Conservation (phyloP, 1,140 invertebrate genomes). For the Condylostylus longicornis region DNA sequence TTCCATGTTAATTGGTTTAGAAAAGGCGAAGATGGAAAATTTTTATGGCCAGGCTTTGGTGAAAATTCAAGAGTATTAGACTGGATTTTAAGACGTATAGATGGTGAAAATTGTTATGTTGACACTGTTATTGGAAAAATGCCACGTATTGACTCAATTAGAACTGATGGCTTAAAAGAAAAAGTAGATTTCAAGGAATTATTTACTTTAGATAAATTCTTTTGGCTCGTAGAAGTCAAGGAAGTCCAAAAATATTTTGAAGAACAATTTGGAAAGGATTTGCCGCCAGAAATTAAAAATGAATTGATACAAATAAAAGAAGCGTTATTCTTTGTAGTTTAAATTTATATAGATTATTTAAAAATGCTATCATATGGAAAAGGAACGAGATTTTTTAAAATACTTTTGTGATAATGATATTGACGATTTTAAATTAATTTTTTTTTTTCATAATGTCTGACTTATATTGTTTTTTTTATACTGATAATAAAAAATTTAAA, state of each 20-base stretch:
- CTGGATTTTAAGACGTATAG: constrained; percentile 66
- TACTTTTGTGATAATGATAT: too few relatives aligned
- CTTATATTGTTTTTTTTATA: too few relatives aligned
- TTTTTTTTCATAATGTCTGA: too few relatives aligned
- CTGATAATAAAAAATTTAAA: too few relatives aligned
- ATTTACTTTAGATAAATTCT: constrained; percentile 73
- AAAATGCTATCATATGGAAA: too few relatives aligned
- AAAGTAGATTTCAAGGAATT: constrained; percentile 62
- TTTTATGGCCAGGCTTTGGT: constrained; percentile 87
- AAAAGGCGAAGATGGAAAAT: constrained; percentile 53
- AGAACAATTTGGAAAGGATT: constrained; percentile 76
- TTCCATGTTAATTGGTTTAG: constrained; percentile 94
- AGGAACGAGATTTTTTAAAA: too few relatives aligned
- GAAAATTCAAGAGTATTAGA: constrained; percentile 81
- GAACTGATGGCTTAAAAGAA: constrained; percentile 49
- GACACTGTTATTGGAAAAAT: constrained; percentile 62
- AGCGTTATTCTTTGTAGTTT: too few relatives aligned
- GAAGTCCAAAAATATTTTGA: constrained; percentile 80
- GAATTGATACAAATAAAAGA: constrained; percentile 61
- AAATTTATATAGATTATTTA: too few relatives aligned
- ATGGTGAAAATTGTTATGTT: constrained; percentile 50
- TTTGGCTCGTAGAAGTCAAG: constrained; percentile 78
- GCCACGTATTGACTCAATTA: constrained; percentile 47
- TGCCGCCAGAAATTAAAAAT: constrained; percentile 57
- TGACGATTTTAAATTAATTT: too few relatives aligned